Base-by-base conservation (phyloP, 2,797 vertebrate species). In the Platalea minor region DNA sequence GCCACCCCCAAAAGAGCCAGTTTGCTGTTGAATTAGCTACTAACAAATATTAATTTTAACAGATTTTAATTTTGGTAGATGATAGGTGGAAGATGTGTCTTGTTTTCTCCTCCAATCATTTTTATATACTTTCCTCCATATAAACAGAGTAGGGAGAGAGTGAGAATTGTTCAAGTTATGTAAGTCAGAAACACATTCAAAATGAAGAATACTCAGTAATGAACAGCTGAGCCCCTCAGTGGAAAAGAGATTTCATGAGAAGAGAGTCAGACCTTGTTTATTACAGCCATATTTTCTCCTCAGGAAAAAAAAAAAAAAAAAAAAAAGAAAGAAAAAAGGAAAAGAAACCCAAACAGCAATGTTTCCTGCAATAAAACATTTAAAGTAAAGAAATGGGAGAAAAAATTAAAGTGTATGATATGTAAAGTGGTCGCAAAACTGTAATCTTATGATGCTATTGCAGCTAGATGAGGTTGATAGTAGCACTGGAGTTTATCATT, bases 231-330 rank as follows among this genome's bases (percentile, higher is more conserved):
- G 45, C 23, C 59, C 75, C 67, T 63, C 59, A 63, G 25, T 46
- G 29, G 87, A 97, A 92, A 95, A 89, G 25, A 95, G 25, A 77
- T 94, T 97, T 96, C 94, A 95, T 80, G 88, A 95, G 78, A 96
- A 93, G 45, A 61, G 50, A 88, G 20, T 88, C 81, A 96, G 85
- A 69, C 21, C 46, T 91, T 87, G 43, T 93, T 97, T 97, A 97
- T 97, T 97, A 94, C 60, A 94, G 21, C 17, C 31, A 89, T 76
- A 65, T 53, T 96, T 97, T 94, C 88, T 97, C 43, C 69, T 89
- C 54, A 28, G 60, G 31, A 28, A 16, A 23, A n/a, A 88, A 88
- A 89, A 92, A 54, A 31, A 35, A 35, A 31, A 89, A 78, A 61
- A 18, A 29, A 29, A 50, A 37, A 35, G 19, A 45, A 15, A 88